Conservation (phyloP, 2,797 vertebrate species). For the Mallotus villosus region DNA sequence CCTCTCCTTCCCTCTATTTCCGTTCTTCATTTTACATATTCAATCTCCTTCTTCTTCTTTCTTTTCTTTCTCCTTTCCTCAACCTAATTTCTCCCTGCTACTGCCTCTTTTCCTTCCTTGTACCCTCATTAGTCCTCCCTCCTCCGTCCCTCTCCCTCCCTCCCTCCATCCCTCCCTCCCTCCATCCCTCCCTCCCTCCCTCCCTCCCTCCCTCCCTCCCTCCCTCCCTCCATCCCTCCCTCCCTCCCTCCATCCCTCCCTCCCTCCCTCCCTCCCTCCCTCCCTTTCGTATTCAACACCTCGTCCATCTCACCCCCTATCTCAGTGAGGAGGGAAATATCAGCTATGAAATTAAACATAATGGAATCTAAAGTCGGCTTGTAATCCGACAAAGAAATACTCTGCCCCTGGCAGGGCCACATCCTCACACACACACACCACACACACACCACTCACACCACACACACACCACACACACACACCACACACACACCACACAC, state of each 20-base stretch:
- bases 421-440: too few relatives aligned
- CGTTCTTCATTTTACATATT: slow-evolving; percentile 33
- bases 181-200: slow-evolving; percentile 2
- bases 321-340: slow-evolving; percentile 44
- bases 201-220: background rate
- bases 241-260: background rate
- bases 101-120: background rate
- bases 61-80: background rate
- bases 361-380: slow-evolving; percentile 59
- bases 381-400: slow-evolving; percentile 51
- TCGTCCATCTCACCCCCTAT: slow-evolving; percentile 39
- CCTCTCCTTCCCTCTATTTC: background rate
- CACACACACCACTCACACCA: slow-evolving; percentile 11
- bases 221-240: slow-evolving; percentile 1
- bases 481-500: slow-evolving; percentile 13
- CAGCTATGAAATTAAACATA: slow-evolving; percentile 58
- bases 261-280: slow-evolving; percentile 2
- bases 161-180: background rate
- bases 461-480: slow-evolving; percentile 16
- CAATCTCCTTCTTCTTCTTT: slow-evolving; percentile 4
- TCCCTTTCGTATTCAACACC: background rate
- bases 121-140: background rate
- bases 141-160: background rate
- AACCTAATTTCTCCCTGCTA: too few relatives aligned
- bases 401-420: slow-evolving; percentile 6